Evolutionary conservation across 2,888 invertebrate genomes (phyloP), one percentile per base, ranked within the genome.

Genomic region (Tipula confusa): DNA sequence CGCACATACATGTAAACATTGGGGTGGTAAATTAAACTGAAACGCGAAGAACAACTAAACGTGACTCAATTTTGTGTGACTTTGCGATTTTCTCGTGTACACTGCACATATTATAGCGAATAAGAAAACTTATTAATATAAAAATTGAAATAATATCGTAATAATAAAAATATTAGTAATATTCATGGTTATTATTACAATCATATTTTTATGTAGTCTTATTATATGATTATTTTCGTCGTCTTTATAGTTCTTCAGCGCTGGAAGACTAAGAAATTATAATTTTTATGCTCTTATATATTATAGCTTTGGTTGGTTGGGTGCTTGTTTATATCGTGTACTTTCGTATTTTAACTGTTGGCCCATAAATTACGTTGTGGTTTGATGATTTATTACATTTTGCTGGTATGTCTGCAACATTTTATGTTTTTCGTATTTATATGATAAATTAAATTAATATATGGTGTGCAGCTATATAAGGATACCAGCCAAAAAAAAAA

Each of bases 321-420:
- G 64, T 64, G 64, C 24, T 64, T 18, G 64, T 64, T 24, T 18
- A 64, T 64, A 64, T 15, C 43, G 5, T 64, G 24, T 24, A 64
- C 64, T n/a, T n/a, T 64, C 64, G 9, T 64, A 64, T 24, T 64
- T 64, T 64, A 64, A 64, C 64, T 64, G 64, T 64, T 64, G 64
- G 64, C 64, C 64, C 64, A 64, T 64, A 64, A 64, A 64, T 64
- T 64, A 64, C 64, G 24, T 64, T 64, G 64, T 64, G 64, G 64
- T 24, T 64, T 24, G 18, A 24, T 24, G 64, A 64, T 64, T 64
- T 64, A 64, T 64, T 64, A 24, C 24, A 64, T 24, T 64, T 64
- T 43, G 43, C n/a, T n/a, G 1, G 3, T 64, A 9, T 64, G 24
- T 24, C 64, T 64, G 64, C 64, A 64, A 64, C 9, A 64, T 64